Percentiles rank a stretch among this genome's conserved stretches.
phyloP scores from a whole-genome alignment of 2,113 vertebrate species.

The Notiomystis cincta region DNA sequence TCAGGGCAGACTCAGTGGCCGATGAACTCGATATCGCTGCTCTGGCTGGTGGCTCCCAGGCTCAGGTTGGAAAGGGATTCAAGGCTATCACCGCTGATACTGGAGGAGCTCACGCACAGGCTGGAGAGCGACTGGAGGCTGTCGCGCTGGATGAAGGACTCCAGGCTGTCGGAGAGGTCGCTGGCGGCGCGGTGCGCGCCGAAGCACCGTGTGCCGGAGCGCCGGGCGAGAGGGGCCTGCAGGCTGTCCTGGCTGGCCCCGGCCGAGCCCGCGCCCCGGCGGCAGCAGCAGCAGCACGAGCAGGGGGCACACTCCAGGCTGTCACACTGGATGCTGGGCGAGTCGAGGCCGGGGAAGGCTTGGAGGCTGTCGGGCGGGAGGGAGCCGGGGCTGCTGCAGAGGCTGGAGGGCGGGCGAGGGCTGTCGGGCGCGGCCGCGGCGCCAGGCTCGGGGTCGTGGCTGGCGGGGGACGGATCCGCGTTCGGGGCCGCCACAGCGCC shows the following conservation, averaged over 20 bases:
- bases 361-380: slow-evolving; percentile 24
- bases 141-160: background rate
- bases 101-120: slow-evolving; percentile 14
- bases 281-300: background rate
- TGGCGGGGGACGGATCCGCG: background rate
- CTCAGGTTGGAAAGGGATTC: slow-evolving; percentile 50
- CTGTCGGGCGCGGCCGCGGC: background rate
- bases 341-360: background rate
- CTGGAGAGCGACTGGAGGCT: slow-evolving; percentile 53
- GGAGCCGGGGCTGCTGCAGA: slow-evolving; percentile 17
- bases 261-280: background rate
- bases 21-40: background rate
- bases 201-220: background rate
- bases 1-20: background rate
- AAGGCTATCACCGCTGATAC: slow-evolving; percentile 19
- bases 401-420: background rate
- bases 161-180: slow-evolving; percentile 18
- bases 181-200: background rate
- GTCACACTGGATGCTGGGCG: slow-evolving; percentile 43
- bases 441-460: background rate
- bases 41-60: background rate
- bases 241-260: slow-evolving; percentile 21
- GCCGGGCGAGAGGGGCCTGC: background rate
- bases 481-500: background rate
- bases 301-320: slow-evolving; percentile 25